Base-by-base conservation (phyloP, 2,113 vertebrate species). In the Syngnathus floridae region DNA sequence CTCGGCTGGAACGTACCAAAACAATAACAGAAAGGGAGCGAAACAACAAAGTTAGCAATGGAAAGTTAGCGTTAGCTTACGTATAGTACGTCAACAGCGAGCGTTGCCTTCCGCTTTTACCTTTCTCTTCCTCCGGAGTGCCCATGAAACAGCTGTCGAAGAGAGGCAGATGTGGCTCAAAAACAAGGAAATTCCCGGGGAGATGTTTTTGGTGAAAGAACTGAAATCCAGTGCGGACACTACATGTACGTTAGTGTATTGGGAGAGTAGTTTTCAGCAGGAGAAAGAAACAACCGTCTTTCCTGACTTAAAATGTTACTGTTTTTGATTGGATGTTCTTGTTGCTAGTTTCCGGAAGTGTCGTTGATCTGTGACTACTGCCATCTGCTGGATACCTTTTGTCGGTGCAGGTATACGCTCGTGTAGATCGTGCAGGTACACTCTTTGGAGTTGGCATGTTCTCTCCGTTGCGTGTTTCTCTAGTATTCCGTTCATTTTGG, bases 101-200 rank as follows among this genome's bases (percentile, higher is more conserved):
- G 35, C 11, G 17, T 38, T 14, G 26, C 54, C 36, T 55, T 58
- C 41, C 40, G 59, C 67, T 61, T 85, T 88, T 62, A 92, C 91
- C 90, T 88, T 79, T 82, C 48, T 91, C 90, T 66, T 88, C 87
- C 72, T 87, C 82, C 67, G 84, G 89, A 67, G 87, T 88, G 76
- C 89, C 91, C 91, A 92, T 92, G 55, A 84, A 88, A 87, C 75
- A 69, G 78, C 77, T 78, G 67, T 75, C 41, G 46, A 63, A 37
- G 22, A 41, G 67, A 72, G 52, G n/a, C 66, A 38, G 36, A 31
- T 21, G 66, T 37, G 48, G 63, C 46, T 58, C 55, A 58, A 68
- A 75, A 73, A 73, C 57, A 31, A 63, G 5, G 0, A 9, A 65
- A 7, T 21, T n/a, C 19, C 21, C 46, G 0, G 0, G 2, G 21